phyloP scores from a whole-genome alignment of 2,888 invertebrate genomes.

The Drosophila villosipedis region DNA sequence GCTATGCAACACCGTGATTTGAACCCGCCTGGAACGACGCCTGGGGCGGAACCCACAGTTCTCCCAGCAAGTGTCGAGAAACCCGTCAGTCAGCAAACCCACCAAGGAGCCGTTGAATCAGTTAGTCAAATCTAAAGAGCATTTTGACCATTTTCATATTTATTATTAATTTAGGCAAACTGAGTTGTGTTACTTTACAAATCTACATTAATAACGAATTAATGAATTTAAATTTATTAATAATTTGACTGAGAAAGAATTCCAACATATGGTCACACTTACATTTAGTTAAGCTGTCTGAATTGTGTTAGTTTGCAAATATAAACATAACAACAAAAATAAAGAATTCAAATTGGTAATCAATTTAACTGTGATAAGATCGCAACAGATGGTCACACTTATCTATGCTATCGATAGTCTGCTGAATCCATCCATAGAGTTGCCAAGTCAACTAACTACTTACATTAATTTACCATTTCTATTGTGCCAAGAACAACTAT shows the following conservation, averaged over 20 bases:
- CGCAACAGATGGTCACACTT: constrained; percentile 14
- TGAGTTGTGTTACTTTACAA: neutral
- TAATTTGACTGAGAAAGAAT: neutral
- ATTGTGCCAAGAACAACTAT: neutral
- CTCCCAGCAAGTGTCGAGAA: constrained; percentile 13
- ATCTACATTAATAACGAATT: neutral
- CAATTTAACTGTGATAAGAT: neutral
- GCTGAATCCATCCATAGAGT: neutral
- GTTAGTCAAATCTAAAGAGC: constrained; percentile 42
- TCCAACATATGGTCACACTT: neutral
- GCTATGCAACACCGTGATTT: constrained; percentile 12
- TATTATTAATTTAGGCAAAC: constrained; percentile 2
- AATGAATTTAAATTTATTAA: neutral
- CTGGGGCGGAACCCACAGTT: neutral
- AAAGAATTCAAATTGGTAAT: neutral
- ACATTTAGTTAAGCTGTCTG: neutral
- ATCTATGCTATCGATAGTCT: constrained; percentile 16
- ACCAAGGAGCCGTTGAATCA: constrained; percentile 49
- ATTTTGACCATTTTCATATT: constrained; percentile 1
- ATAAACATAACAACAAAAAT: neutral
- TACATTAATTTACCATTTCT: neutral
- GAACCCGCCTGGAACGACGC: neutral
- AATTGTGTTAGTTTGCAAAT: neutral
- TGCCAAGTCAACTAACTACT: neutral
- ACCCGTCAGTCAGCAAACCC: constrained; percentile 11